These are phyloP conservation scores for Zaprionus ghesquierei DNA, from an alignment of 1,140 invertebrate genomes.

Conservation along the genomic window DNA sequence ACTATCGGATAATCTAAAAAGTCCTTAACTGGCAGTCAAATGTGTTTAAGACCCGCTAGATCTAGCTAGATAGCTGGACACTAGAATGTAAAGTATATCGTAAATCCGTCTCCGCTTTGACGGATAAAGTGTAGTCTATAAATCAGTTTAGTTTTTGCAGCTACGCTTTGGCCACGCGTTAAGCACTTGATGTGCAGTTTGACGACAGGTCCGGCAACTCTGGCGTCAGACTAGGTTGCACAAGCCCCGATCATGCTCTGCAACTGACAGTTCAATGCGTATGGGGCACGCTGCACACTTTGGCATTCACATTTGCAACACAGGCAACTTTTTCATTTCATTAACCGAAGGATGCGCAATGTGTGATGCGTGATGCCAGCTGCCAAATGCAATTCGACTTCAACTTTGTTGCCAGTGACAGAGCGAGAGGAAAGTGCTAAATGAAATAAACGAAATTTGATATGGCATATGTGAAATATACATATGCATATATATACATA, in stretches of 20 bases:
- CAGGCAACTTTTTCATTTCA: background rate
- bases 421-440: background rate
- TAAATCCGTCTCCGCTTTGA: too few relatives aligned
- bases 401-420: background rate
- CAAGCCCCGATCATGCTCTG: background rate
- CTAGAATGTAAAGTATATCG: too few relatives aligned
- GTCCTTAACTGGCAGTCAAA: background rate
- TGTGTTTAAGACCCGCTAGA: background rate
- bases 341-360: background rate
- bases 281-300: background rate
- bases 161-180: background rate
- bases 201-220: background rate
- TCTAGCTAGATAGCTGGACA: too few relatives aligned
- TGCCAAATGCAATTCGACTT: background rate
- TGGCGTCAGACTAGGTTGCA: background rate
- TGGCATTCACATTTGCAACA: too few relatives aligned
- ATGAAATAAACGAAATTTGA: background rate
- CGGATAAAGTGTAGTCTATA: background rate
- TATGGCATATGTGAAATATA: background rate
- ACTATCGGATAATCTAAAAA: background rate
- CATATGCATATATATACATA: background rate
- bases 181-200: background rate
- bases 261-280: background rate
- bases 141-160: background rate
- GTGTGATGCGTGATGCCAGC: background rate